These are phyloP conservation scores for Calypte anna DNA, from an alignment of 2,113 vertebrate species.

Conservation along the genomic window DNA sequence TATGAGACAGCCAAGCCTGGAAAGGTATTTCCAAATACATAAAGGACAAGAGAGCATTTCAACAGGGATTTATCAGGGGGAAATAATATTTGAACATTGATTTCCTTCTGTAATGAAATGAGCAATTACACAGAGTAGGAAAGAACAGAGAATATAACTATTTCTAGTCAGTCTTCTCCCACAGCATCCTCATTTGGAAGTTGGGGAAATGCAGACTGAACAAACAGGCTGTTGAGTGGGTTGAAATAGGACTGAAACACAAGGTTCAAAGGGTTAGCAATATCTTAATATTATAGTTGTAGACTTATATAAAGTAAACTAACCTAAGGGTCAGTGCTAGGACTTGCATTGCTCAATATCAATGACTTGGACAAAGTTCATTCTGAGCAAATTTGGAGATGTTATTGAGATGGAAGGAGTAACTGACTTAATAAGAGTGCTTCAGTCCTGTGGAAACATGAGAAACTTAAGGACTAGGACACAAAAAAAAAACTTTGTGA, in stretches of 20 bases:
- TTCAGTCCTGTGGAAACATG: background rate
- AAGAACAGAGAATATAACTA: background rate
- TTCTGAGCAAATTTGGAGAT: background rate
- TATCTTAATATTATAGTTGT: background rate
- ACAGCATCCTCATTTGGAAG: background rate
- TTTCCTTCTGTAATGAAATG: background rate
- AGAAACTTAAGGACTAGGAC: background rate
- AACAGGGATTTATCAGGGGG: background rate
- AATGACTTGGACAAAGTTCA: background rate
- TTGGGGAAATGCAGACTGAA: background rate
- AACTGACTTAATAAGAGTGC: background rate
- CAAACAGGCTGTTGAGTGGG: background rate
- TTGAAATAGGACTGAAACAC: background rate
- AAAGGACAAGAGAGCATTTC: background rate
- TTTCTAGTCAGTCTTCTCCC: background rate
- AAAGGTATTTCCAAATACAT: background rate
- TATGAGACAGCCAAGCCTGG: background rate
- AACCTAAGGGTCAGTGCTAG: background rate
- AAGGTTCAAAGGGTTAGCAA: background rate
- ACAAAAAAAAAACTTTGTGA: background rate
- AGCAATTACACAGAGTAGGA: background rate
- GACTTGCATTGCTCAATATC: background rate
- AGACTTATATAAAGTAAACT: background rate
- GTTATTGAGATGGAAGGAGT: background rate
- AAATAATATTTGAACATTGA: background rate